Percentiles rank a stretch among this genome's conserved stretches.
Evolutionary conservation across 2,113 vertebrate genomes (phyloP).

Genomic region (Gallinago media): DNA sequence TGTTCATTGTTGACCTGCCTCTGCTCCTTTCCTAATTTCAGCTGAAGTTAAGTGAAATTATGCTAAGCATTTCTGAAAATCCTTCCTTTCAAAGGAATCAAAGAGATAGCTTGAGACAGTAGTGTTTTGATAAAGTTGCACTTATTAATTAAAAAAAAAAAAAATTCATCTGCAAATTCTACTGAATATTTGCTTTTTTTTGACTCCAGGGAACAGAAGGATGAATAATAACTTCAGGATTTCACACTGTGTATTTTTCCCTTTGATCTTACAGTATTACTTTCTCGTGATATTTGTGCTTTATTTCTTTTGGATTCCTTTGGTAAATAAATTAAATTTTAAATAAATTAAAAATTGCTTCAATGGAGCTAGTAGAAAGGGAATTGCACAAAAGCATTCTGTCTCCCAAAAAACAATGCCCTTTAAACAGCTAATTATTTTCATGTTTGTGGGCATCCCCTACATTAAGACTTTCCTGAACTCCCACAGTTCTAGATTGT

Average conservation of each 20-base stretch:
- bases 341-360: not conserved
- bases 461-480: not conserved
- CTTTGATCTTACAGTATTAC: not conserved
- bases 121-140: not conserved
- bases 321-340: not conserved
- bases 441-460: not conserved
- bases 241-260: not conserved
- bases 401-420: not conserved
- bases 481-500: not conserved
- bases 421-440: slow-evolving; percentile 12
- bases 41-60: not conserved
- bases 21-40: not conserved
- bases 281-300: not conserved
- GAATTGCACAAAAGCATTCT: not conserved
- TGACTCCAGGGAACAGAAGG: not conserved
- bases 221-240: not conserved
- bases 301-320: not conserved
- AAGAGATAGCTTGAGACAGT: not conserved
- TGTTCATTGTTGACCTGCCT: not conserved
- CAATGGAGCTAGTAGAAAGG: not conserved
- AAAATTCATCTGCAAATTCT: not conserved
- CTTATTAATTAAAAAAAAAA: not conserved
- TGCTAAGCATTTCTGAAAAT: not conserved
- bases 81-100: not conserved
- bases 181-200: not conserved